These are phyloP conservation scores for Plebejus argus DNA, from an alignment of 2,888 invertebrate species.

Conservation along the genomic window DNA sequence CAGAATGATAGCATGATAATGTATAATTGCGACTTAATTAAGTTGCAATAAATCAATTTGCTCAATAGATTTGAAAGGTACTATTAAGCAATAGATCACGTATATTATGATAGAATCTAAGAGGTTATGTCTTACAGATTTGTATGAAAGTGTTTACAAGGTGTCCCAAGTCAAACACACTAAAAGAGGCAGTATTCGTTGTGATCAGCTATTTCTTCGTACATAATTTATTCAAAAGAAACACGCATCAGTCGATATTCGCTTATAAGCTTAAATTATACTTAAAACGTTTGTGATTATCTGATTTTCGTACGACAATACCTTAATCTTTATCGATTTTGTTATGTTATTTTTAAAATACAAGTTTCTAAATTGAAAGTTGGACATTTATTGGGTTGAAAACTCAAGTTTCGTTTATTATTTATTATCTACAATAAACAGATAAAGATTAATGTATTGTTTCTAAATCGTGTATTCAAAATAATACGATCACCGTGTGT, in stretches of 20 bases:
- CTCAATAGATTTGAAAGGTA: not conserved
- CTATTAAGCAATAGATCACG: not conserved
- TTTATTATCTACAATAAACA: conserved; percentile 6
- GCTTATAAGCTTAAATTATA: conserved; percentile 25
- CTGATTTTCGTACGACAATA: conserved; percentile 23
- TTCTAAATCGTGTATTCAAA: not conserved
- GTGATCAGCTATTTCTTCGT: not conserved
- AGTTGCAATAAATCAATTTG: not conserved
- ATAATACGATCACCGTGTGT: not conserved
- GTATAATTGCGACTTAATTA: no score
- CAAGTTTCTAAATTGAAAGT: not conserved
- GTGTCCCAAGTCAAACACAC: not conserved
- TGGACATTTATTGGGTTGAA: conserved; percentile 16
- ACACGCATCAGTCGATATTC: conserved; percentile 17
- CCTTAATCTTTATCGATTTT: conserved; percentile 12
- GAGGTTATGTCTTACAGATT: not conserved
- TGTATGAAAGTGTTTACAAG: not conserved
- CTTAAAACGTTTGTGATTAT: conserved; percentile 28
- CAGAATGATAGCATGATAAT: no score
- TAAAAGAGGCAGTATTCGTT: conserved; percentile 10
- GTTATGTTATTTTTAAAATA: not conserved
- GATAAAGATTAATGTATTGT: conserved; percentile 20
- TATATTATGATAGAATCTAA: not conserved
- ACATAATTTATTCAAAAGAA: conserved; percentile 25
- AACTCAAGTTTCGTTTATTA: conserved; percentile 23